Conservation (phyloP, 2,113 vertebrate species). For the Orycteropus afer region DNA sequence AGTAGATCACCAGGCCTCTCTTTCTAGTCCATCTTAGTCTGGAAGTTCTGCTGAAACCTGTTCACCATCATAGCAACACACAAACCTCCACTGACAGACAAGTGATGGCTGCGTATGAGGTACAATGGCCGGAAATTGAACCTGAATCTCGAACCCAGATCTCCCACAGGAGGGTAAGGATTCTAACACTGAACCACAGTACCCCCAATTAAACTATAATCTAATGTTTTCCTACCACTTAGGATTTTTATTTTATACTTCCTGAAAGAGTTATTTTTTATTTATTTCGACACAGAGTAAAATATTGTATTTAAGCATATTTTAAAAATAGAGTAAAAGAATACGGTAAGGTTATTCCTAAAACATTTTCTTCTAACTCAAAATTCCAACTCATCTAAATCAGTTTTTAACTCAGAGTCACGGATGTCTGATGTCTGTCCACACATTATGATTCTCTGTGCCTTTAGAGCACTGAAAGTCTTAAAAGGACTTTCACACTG, state of each 20-base stretch:
- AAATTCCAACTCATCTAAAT: not conserved
- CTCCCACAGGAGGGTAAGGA: not conserved
- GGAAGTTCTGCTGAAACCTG: not conserved
- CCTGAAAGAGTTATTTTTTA: not conserved
- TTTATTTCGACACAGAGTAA: not conserved
- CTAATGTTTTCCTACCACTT: not conserved
- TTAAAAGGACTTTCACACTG: not conserved
- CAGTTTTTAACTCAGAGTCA: not conserved
- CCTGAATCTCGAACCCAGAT: not conserved
- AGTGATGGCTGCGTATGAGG: too few species aligned
- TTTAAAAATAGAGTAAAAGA: not conserved
- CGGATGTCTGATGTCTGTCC: not conserved
- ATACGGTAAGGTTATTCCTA: not conserved
- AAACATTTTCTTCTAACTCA: not conserved
- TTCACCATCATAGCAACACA: not conserved
- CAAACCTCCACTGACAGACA: not conserved
- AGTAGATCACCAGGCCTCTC: too few species aligned
- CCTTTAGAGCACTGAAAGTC: not conserved
- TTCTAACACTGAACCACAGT: not conserved
- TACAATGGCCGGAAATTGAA: too few species aligned
- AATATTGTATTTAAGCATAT: not conserved
- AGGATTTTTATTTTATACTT: not conserved
- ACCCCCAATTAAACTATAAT: not conserved
- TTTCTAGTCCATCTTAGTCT: not conserved
- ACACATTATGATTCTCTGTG: not conserved